Base-by-base conservation (phyloP, 2,113 vertebrate species). In the Periophthalmodon schlosseri region DNA sequence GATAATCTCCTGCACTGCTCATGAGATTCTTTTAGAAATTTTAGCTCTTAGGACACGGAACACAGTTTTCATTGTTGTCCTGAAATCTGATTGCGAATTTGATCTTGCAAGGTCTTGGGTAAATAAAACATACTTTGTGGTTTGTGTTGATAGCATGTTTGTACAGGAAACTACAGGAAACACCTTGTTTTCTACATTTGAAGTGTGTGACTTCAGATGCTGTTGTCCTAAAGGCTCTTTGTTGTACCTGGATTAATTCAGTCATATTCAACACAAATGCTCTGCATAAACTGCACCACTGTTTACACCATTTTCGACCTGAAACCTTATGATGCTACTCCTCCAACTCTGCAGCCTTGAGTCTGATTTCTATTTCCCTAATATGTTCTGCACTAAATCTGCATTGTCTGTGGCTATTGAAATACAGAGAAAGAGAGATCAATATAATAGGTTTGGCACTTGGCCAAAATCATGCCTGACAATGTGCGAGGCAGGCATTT, bases 391-490 rank as follows among this genome's bases (percentile, higher is more conserved):
- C 88, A 81, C 82, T 88, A 93, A 93, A 93, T 92, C 92, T 88
- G 88, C 91, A 92, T 94, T 94, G 91, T 93, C 91, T 89, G 88
- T 71, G 84, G 87, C 91, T 87, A 92, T 93, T 94, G 91, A 94
- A 93, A 91, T 87, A 86, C 87, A 85, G 88, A 94, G 90, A 93
- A 93, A 93, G 90, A 94, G 92, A 93, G 93, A 94, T 94, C 93
- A 93, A 94, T 94, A 94, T 94, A 94, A 94, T 94, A 91, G 91
- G 87, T 92, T 93, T 94, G 93, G 93, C 90, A 81, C 84, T 70
- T 81, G 88, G 92, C 92, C 94, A 92, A 89, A 93, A 91, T 90
- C 89, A 89, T 91, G 91, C 90, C 92, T 75, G 89, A 93, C 92
- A 92, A 92, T 93, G 91, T 88, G 89, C 86, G 88, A 91, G 91